Evolutionary conservation across 2,888 invertebrate genomes (phyloP), one percentile per base, ranked within the genome.

Genomic region (Cacoxenus indagator): DNA sequence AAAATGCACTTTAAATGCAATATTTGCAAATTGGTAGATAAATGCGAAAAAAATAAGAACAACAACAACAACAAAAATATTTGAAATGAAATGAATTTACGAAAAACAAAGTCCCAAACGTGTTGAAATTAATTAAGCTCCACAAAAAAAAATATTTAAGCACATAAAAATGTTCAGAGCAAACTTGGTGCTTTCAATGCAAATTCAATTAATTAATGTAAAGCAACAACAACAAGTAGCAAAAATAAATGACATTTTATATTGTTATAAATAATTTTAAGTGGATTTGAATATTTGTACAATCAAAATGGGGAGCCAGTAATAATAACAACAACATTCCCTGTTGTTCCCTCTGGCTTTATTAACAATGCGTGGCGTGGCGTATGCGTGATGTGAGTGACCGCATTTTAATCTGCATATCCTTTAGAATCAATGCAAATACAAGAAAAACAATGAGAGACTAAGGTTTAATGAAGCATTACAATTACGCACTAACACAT

Each of bases 1-100:
- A 81, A 79, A 79, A 45, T 55, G 76, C 75, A 74, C 81, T 75
- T 82, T 76, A 76, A 72, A 74, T 77, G 74, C 51, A 77, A 78
- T 74, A 81, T 69, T 75, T 74, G 69, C 69, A 80, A 81, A 78
- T 81, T 78, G 74, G 71, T 71, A 19, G 14, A 62, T 76, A 79
- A 78, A 75, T 72, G 73, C 72, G 72, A 70, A 73, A 75, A 78
- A 80, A 77, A 78, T 76, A 78, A 78, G 72, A 69, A 66, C 72
- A 80, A 78, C 77, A 73, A 73, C 74, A 80, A 29, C n/a, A n/a
- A 29, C 4, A 29, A 29, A 57, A 29, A 17, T 29, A 37, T 1
- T 11, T 37, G 14, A 37, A 4, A 57, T 27, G 27, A 26, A 55
- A 55, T 29, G 26, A 57, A 57, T 29, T 29, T 57, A 14, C 14